These are phyloP conservation scores for Plagodis pulveraria DNA, from an alignment of 2,888 invertebrate species.

Conservation along the genomic window DNA sequence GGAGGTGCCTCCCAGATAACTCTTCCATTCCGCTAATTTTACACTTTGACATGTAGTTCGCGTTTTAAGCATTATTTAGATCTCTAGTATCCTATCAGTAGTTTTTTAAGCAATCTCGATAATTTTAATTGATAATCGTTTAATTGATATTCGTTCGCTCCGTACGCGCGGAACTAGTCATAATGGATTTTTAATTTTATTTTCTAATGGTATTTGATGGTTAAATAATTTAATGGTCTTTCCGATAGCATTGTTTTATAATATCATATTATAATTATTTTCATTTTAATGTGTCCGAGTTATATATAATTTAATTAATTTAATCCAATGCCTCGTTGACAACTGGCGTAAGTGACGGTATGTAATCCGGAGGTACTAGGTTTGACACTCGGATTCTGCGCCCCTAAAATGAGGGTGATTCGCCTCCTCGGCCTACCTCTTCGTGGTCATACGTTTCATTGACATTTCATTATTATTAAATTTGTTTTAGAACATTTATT, in stretches of 20 bases:
- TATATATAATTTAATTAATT: constrained; percentile 33
- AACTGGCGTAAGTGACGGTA: too few species aligned
- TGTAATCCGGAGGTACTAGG: too few species aligned
- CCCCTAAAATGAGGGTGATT: too few species aligned
- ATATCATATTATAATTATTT: constrained; percentile 39
- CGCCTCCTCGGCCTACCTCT: too few species aligned
- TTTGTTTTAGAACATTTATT: too few species aligned
- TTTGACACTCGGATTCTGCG: too few species aligned
- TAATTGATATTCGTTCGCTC: constrained; percentile 55
- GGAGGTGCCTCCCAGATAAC: constrained; percentile 85
- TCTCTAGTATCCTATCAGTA: constrained; percentile 70
- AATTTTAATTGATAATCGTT: constrained; percentile 32
- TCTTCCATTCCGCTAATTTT: constrained; percentile 67
- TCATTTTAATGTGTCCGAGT: constrained; percentile 38
- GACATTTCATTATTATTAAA: too few species aligned
- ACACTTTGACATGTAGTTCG: constrained; percentile 51
- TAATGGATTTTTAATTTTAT: constrained; percentile 51
- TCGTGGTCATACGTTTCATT: too few species aligned
- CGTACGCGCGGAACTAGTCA: constrained; percentile 68
- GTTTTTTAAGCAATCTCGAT: constrained; percentile 46
- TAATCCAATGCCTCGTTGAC: constrained; percentile 2
- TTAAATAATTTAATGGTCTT: constrained; percentile 34
- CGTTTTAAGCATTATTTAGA: constrained; percentile 63
- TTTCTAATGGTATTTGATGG: constrained; percentile 37
- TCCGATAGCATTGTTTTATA: constrained; percentile 52